Base-by-base conservation (phyloP, 1,140 invertebrate genomes). In the Drusus annulatus region DNA sequence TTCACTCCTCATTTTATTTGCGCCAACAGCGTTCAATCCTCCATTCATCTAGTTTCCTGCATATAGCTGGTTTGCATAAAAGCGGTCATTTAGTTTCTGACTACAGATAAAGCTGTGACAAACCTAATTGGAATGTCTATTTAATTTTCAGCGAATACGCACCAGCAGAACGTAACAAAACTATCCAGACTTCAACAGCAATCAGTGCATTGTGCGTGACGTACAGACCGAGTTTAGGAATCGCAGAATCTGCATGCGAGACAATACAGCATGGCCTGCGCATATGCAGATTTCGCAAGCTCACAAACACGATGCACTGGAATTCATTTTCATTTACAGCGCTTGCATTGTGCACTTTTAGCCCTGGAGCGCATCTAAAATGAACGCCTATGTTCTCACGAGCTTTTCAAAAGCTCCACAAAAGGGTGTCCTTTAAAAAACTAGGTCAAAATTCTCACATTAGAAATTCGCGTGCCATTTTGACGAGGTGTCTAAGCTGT, bases 331-430 rank as follows among this genome's bases (percentile, higher is more conserved):
- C 68, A 52, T 23, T 25, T 52, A 50, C 68, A 25, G 68, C 25
- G 50, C 68, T 71, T 16, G 50, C 45, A 71, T 71, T 71, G 68
- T 71, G 17, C 17, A 51, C 68, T 50, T 50, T 51, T 65, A 16
- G 16, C 65, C 65, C 65, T 23, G 21, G 52, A 71, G 45, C 68
- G 50, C 68, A 23, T 71, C 45, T 52, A 71, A 71, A 71, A 71
- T 71, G 50, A 51, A 71, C 63, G 16, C 28, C 58, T 45, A 45
- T 45, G 36, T 45, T 45, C 36, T 45, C 36, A 45, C 10, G 36
- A 13, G 36, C 36, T 13, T 45, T 45, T 45, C 36, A 45, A 45
- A 45, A 13, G 36, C 36, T 10, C 36, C 36, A 45, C 13, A 45
- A 45, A 45, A 36, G 31, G 31, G 36, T 45, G 36, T 45, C 19